A percentile compares a stretch with the other conserved stretches of the same genome.
These are phyloP conservation scores for Tromatobia lineatoria DNA, from an alignment of 2,888 invertebrate species.

Conservation along the genomic window DNA sequence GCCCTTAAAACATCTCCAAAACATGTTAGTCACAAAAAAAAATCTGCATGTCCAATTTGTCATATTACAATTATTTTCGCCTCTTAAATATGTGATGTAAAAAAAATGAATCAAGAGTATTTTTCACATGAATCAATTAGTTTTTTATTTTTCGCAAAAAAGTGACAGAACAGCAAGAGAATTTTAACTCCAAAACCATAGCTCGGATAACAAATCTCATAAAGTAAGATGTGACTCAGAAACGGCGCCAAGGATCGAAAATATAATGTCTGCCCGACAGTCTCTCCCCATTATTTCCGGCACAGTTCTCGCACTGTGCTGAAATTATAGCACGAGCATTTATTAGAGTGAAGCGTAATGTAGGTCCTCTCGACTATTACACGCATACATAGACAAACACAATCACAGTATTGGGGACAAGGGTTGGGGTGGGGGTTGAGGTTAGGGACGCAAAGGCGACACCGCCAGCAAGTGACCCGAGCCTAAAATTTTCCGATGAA, in stretches of 20 bases:
- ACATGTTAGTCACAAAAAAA: no score
- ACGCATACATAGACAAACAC: background rate
- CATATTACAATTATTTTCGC: no score
- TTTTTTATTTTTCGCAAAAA: no score
- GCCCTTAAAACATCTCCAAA: no score
- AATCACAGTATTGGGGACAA: conserved; percentile 10
- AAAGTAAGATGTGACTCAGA: background rate
- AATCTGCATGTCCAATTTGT: no score
- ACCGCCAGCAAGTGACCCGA: conserved; percentile 69
- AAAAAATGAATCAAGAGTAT: no score
- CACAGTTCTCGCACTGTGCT: conserved; percentile 53
- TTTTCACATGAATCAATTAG: no score
- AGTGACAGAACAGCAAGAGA: background rate
- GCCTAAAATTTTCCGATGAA: conserved; percentile 67
- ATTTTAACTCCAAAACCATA: background rate
- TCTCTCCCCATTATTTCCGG: conserved; percentile 60
- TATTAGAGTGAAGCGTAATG: conserved; percentile 49
- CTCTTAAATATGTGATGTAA: no score
- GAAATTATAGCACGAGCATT: conserved; percentile 63
- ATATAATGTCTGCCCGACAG: conserved; percentile 36
- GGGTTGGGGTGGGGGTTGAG: background rate
- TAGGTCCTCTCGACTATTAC: conserved; percentile 9
- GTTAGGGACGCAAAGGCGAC: conserved; percentile 36
- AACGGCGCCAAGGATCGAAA: conserved; percentile 25
- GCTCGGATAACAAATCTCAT: background rate